These are phyloP conservation scores for Zhuqinia jingwanae DNA, from an alignment of 2,888 invertebrate species.

Conservation along the genomic window DNA sequence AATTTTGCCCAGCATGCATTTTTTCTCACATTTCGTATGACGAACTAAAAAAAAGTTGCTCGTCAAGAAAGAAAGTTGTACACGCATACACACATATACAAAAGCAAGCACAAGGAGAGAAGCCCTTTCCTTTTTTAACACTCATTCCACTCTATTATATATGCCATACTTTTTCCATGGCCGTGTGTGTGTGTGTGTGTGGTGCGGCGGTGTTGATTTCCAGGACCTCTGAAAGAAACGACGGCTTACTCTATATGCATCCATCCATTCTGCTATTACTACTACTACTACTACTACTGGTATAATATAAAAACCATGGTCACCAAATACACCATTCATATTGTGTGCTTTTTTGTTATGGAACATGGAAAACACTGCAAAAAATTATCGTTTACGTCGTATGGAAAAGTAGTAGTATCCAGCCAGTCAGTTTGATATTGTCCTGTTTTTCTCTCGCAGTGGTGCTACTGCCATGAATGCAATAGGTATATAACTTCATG, in stretches of 20 bases:
- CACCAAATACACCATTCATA: not conserved
- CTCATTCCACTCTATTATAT: constrained; percentile 39
- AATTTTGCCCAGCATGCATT: constrained; percentile 4
- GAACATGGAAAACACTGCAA: not conserved
- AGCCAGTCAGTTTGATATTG: not conserved
- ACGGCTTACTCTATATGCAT: no score
- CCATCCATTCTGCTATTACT: not conserved
- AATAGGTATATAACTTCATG: no score
- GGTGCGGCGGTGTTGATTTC: constrained; percentile 19
- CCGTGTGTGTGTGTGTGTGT: not conserved
- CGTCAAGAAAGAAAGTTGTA: constrained; percentile 9
- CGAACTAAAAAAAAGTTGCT: no score
- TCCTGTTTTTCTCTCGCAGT: not conserved
- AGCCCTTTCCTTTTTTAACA: constrained; percentile 33
- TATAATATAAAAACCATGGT: not conserved
- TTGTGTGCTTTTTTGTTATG: constrained; percentile 27
- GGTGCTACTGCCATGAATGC: no score
- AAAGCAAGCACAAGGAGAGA: constrained; percentile 35
- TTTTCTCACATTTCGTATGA: constrained; percentile 23
- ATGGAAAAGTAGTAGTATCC: not conserved
- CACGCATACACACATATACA: no score
- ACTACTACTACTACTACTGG: not conserved
- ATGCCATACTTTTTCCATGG: constrained; percentile 28
- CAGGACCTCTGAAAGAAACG: constrained; percentile 5
- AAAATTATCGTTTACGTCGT: constrained; percentile 11